Percentiles rank a stretch among this genome's conserved stretches.
These are phyloP conservation scores for Monochamus saltuarius DNA, from an alignment of 1,140 invertebrate species.

Conservation along the genomic window DNA sequence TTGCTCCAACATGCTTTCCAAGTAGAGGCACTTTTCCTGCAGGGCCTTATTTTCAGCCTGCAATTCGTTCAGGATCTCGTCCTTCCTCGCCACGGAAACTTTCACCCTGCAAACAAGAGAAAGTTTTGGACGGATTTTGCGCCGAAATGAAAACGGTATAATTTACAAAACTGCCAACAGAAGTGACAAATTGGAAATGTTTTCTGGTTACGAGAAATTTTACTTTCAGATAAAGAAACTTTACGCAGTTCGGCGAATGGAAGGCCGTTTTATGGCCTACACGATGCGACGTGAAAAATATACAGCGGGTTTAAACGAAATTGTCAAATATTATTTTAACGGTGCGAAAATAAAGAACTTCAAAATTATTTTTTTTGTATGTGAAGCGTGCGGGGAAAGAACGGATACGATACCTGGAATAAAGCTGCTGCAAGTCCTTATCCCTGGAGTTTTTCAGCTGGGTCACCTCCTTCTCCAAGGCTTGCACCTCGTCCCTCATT, in stretches of 20 bases:
- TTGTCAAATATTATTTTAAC: too few species aligned
- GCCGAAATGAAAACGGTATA: background rate
- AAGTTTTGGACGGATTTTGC: background rate
- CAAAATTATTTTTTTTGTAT: too few species aligned
- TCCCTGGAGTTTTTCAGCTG: slow-evolving; percentile 53
- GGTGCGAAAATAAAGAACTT: too few species aligned
- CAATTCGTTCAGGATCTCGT: slow-evolving; percentile 69
- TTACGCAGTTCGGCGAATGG: too few species aligned
- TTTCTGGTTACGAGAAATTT: too few species aligned
- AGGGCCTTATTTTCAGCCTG: slow-evolving; percentile 66
- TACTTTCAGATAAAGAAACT: too few species aligned
- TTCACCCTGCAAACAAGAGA: slow-evolving; percentile 63
- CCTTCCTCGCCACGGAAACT: slow-evolving; percentile 73
- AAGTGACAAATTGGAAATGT: too few species aligned
- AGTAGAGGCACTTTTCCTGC: slow-evolving; percentile 68
- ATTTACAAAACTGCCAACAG: too few species aligned
- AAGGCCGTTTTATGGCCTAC: too few species aligned
- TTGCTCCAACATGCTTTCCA: slow-evolving; percentile 74
- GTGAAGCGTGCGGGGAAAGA: too few species aligned
- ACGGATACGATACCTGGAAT: slow-evolving; percentile 53
- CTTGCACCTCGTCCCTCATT: slow-evolving; percentile 53
- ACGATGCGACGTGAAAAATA: too few species aligned
- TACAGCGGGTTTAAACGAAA: too few species aligned
- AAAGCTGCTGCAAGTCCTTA: slow-evolving; percentile 55
- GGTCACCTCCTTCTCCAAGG: slow-evolving; percentile 53